Percentiles rank a stretch among this genome's conserved stretches.
Conservation (phyloP, 2,888 invertebrate species). For the Arge pagana region DNA sequence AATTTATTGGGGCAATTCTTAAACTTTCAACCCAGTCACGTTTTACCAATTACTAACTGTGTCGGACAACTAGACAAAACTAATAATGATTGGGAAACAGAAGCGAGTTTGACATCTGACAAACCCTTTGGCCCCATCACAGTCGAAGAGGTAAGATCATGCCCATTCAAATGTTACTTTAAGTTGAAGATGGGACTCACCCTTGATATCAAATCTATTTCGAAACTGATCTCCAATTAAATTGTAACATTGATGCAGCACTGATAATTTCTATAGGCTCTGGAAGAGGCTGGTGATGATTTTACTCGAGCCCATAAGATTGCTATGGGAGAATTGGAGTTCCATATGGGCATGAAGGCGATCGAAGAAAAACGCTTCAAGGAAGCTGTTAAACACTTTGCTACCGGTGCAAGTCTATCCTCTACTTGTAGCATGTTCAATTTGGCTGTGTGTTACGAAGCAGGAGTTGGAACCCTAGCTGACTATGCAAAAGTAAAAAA, state of each 20-base stretch:
- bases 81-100: constrained; percentile 1
- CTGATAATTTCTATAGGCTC: constrained; percentile 40
- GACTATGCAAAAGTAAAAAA: constrained; percentile 63
- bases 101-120: constrained; percentile 9
- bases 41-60: constrained; percentile 43
- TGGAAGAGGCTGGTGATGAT: constrained; percentile 44
- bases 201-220: background rate
- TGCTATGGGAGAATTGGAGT: constrained; percentile 66
- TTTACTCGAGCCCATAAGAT: constrained; percentile 57
- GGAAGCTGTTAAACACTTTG: constrained; percentile 63
- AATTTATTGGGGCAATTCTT: constrained; percentile 36
- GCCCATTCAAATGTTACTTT: background rate
- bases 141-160: constrained; percentile 44
- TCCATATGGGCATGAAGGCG: constrained; percentile 65
- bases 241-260: background rate
- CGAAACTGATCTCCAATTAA: background rate
- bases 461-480: constrained; percentile 66
- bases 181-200: background rate
- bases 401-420: constrained; percentile 64
- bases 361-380: constrained; percentile 65
- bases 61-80: constrained; percentile 27
- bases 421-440: constrained; percentile 70
- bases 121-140: constrained; percentile 46
- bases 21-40: constrained; percentile 37
- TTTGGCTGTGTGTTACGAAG: constrained; percentile 71